Base-by-base conservation (phyloP, 2,113 vertebrate species). In the Dissostichus mawsoni region DNA sequence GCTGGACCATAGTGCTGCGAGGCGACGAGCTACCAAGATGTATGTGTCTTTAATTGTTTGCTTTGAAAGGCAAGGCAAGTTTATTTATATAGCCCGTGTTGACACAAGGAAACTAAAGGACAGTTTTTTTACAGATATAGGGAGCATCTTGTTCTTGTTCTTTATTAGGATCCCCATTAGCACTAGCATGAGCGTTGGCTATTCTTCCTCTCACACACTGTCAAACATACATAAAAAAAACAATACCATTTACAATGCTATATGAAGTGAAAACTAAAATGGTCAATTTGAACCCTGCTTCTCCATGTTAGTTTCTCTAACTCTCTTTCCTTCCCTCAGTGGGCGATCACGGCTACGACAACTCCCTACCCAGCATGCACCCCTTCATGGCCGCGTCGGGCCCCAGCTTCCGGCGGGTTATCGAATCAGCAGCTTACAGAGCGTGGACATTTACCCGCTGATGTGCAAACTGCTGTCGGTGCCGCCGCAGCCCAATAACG, bases 311-410 rank as follows among this genome's bases (percentile, higher is more conserved):
- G 36, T 41, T 41, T 41, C 33, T 78, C 57, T 67, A 1, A 12
- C 70, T 63, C 50, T n/a, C 6, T 67, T 73, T 62, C 50, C 36
- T 11, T 61, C 75, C 71, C 82, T 50, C 93, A 99, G 98, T 96
- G 92, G 98, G 98, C 20, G 96, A 99, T 90, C 98, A 99, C 2
- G 98, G 98, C 76, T 99, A 99, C 1, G 97, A 99, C 89, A 99
- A 98, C 52, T 44, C 93, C 23, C 90, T 99, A 58, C 90, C 91
- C 50, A 98, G 96, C 90, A 99, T 99, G 98, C 98, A 99, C 72
- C 97, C 98, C 0, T 98, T 99, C 93, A 92, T 99, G 84, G 97
- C 96, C 0, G 98, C 97, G 0, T 90, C 25, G 0, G 98, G 98
- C 0, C 98, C 98, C 3, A 95, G 96, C 10, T 99, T 99, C 83